Conservation (phyloP, 2,888 invertebrate species). For the Caenorhabditis imperialis region DNA sequence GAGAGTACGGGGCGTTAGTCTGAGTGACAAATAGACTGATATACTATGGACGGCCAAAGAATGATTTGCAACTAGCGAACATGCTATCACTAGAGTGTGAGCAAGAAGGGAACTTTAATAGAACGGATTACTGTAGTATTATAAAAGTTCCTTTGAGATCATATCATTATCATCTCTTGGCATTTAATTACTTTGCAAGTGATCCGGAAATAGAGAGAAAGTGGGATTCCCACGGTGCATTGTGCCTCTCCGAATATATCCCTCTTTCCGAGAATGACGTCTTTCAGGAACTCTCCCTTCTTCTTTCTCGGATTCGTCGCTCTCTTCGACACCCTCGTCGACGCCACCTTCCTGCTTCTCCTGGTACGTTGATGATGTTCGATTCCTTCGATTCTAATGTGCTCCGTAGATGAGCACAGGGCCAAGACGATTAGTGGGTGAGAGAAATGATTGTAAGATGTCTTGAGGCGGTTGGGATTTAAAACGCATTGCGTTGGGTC, state of each 20-base stretch:
- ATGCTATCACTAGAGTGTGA: neutral
- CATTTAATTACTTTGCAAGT: no score
- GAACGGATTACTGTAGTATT: no score
- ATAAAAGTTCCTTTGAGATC: no score
- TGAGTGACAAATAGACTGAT: conserved; percentile 37
- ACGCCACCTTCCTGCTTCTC: conserved; percentile 72
- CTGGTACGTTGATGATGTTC: conserved; percentile 60
- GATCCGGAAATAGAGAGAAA: conserved; percentile 1
- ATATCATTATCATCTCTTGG: no score
- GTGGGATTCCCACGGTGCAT: conserved; percentile 18
- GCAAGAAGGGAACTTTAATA: no score
- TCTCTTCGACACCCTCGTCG: conserved; percentile 75
- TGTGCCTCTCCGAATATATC: neutral
- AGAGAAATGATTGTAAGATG: conserved; percentile 35
- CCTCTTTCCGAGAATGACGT: neutral
- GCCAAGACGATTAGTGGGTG: conserved; percentile 32
- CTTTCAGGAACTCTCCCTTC: conserved; percentile 76
- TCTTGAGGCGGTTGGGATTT: conserved; percentile 32
- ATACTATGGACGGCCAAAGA: conserved; percentile 16
- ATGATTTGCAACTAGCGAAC: conserved; percentile 13
- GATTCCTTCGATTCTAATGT: conserved; percentile 4
- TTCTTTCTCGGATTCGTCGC: conserved; percentile 78
- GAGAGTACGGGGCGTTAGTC: conserved; percentile 9
- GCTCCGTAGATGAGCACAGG: neutral
- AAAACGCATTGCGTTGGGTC: conserved; percentile 22